Conservation (phyloP, 2,113 vertebrate species). For the Hippocampus mohnikei region DNA sequence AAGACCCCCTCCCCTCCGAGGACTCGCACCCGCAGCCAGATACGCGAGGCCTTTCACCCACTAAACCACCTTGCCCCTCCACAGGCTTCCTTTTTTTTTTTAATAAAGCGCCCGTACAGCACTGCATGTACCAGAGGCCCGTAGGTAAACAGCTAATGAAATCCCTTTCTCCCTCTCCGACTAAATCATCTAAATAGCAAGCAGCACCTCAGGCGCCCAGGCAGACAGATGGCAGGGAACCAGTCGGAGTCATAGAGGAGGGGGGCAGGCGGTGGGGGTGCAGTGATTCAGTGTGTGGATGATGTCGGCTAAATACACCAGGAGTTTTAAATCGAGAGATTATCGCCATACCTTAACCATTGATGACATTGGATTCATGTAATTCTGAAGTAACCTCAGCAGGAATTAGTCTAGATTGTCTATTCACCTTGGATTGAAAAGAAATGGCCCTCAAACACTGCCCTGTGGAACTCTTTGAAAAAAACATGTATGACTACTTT, state of each 20-base stretch:
- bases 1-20: not conserved
- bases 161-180: constrained; percentile 65
- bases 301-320: not conserved
- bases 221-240: constrained; percentile 60
- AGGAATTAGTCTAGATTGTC: not conserved
- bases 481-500: not conserved
- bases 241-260: constrained; percentile 14
- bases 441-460: not conserved
- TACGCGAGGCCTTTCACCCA: constrained; percentile 37
- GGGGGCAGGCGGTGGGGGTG: not conserved
- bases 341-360: constrained; percentile 16
- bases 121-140: constrained; percentile 60
- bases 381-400: constrained; percentile 16
- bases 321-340: constrained; percentile 20
- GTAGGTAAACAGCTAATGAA: constrained; percentile 74
- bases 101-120: constrained; percentile 61
- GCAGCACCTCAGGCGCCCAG: constrained; percentile 61
- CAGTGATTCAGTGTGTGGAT: not conserved
- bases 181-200: constrained; percentile 75
- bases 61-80: constrained; percentile 19
- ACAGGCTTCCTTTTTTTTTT: constrained; percentile 40
- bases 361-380: constrained; percentile 21
- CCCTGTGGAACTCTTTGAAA: not conserved
- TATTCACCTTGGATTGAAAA: not conserved
- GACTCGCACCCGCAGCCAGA: constrained; percentile 38